Evolutionary conservation across 2,888 invertebrate genomes (phyloP).

Genomic region (Harmothoe impar): DNA sequence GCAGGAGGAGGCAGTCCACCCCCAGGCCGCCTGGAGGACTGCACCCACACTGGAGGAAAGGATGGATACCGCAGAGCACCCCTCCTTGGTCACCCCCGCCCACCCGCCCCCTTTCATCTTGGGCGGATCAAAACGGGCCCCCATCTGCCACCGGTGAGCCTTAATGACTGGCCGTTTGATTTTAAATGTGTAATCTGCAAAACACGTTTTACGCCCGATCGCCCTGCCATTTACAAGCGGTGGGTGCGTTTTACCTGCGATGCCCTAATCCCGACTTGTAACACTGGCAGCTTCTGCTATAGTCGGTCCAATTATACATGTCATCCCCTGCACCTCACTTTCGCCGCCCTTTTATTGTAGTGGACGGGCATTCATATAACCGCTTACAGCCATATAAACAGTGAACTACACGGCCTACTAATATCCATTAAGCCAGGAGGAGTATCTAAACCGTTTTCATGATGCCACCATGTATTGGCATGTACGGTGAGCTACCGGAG

Average conservation of each 20-base stretch:
- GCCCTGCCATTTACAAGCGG: neutral
- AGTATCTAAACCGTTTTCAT: no score
- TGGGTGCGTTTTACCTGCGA: neutral
- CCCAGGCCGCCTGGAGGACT: neutral
- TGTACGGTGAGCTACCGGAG: neutral
- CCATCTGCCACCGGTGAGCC: neutral
- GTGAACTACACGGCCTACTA: no score
- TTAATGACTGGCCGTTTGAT: constrained; percentile 15
- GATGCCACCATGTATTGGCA: no score
- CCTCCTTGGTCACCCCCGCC: neutral
- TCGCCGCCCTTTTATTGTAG: no score
- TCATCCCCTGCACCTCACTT: no score
- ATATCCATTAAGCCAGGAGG: no score
- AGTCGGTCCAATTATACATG: neutral
- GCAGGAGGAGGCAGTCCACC: constrained; percentile 35
- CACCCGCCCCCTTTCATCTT: neutral
- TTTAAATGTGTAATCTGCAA: constrained; percentile 8
- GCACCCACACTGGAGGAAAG: neutral
- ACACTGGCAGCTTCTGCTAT: neutral
- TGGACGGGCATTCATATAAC: no score
- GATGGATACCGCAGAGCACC: constrained; percentile 12
- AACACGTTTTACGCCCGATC: neutral
- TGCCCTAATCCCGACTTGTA: neutral
- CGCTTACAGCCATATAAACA: no score
- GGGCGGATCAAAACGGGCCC: neutral